A percentile compares a stretch with the other conserved stretches of the same genome.
Evolutionary conservation across 2,888 invertebrate species (phyloP).

Genomic region (Tachina fera): DNA sequence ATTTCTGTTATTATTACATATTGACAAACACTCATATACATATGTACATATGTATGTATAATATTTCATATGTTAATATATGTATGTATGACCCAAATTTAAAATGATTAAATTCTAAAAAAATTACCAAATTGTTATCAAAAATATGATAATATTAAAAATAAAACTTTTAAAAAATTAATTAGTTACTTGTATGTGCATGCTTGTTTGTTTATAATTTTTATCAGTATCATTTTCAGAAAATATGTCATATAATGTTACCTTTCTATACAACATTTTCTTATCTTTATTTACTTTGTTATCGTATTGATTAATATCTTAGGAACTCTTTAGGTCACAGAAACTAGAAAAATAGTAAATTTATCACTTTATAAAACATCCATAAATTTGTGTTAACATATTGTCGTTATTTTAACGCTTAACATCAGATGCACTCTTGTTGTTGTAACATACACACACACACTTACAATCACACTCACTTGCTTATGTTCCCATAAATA

Average conservation of each 20-base stretch:
- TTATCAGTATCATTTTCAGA: background rate
- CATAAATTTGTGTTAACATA: conserved; percentile 66
- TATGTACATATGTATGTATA: too few species aligned
- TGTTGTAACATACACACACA: background rate
- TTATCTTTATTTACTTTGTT: conserved; percentile 8
- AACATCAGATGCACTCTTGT: conserved; percentile 39
- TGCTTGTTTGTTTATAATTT: too few species aligned
- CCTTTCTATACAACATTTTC: background rate
- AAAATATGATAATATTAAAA: background rate
- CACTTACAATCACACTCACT: background rate
- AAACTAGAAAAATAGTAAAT: conserved; percentile 22
- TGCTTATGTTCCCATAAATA: background rate
- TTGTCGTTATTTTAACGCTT: conserved; percentile 66
- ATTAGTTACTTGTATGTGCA: too few species aligned
- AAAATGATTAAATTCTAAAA: background rate
- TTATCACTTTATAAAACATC: conserved; percentile 43
- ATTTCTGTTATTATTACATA: conserved; percentile 2
- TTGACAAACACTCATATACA: background rate
- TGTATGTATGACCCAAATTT: conserved; percentile 12
- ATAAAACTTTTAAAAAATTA: too few species aligned
- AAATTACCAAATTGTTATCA: background rate
- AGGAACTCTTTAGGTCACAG: conserved; percentile 21
- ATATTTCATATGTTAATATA: too few species aligned
- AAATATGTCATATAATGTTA: background rate
- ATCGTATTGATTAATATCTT: background rate